Conservation (phyloP, 2,888 invertebrate species). For the Papilio gigon region DNA sequence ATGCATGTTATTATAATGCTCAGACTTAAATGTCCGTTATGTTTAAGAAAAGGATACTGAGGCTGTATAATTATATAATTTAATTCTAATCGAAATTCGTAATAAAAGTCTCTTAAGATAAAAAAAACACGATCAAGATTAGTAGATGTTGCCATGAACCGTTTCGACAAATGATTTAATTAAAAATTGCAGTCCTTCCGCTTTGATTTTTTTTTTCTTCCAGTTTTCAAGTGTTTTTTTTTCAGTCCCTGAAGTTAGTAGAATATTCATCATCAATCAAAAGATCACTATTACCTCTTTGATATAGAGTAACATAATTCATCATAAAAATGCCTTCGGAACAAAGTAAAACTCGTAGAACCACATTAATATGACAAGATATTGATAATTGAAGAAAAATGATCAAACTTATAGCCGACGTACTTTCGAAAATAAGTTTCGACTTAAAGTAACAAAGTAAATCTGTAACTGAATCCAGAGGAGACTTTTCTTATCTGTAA, state of each 20-base stretch:
- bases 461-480: constrained; percentile 38
- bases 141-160: too few relatives aligned
- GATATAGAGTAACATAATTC: too few relatives aligned
- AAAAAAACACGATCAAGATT: too few relatives aligned
- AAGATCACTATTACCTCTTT: too few relatives aligned
- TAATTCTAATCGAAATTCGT: too few relatives aligned
- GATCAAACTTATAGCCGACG: background rate
- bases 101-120: too few relatives aligned
- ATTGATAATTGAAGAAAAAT: constrained; percentile 21
- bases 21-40: background rate
- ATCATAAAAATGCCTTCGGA: background rate
- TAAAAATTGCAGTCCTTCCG: too few relatives aligned
- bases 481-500: constrained; percentile 41
- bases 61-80: background rate
- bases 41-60: background rate
- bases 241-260: too few relatives aligned
- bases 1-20: background rate
- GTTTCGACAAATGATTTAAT: too few relatives aligned
- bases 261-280: too few relatives aligned
- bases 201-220: too few relatives aligned
- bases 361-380: constrained; percentile 1
- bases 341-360: background rate
- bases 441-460: constrained; percentile 35
- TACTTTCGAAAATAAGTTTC: constrained; percentile 31
- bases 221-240: too few relatives aligned